Percentiles rank a stretch among this genome's conserved stretches.
phyloP scores from a whole-genome alignment of 2,113 vertebrate species.

The Anhinga anhinga region DNA sequence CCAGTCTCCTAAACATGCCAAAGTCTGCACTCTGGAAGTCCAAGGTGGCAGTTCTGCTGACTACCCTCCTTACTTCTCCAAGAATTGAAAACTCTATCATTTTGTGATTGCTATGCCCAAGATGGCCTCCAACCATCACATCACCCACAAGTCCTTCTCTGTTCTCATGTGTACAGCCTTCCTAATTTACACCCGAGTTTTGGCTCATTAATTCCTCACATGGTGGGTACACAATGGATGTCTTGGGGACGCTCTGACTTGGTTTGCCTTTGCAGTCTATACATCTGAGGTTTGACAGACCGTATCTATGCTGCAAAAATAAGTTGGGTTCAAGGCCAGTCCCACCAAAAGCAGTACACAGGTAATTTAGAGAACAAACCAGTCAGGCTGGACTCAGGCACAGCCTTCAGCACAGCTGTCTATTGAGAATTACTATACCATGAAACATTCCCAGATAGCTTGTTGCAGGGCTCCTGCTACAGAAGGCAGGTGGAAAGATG shows the following conservation, averaged over 20 bases:
- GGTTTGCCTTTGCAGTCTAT: neutral
- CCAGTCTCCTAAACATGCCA: too few relatives aligned
- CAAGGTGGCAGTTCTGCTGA: too few relatives aligned
- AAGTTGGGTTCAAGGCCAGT: neutral
- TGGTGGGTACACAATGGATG: neutral
- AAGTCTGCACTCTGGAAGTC: too few relatives aligned
- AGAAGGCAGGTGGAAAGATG: neutral
- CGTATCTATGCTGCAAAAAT: neutral
- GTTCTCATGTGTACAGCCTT: neutral
- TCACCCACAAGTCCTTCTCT: too few relatives aligned
- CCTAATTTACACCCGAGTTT: neutral
- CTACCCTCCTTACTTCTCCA: too few relatives aligned
- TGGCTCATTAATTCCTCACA: fast-evolving
- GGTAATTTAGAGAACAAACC: neutral
- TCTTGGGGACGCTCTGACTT: neutral
- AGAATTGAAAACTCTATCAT: too few relatives aligned
- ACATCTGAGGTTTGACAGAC: neutral
- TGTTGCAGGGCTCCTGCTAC: neutral
- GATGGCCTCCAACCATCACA: too few relatives aligned
- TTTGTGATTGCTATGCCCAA: too few relatives aligned
- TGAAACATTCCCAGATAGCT: neutral
- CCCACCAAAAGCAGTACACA: neutral
- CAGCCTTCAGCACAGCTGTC: neutral
- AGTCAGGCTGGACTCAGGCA: neutral
- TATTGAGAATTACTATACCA: neutral